A percentile compares a stretch with the other conserved stretches of the same genome.
Conservation (phyloP, 1,140 invertebrate genomes). For the Tetragonula clypearis region DNA sequence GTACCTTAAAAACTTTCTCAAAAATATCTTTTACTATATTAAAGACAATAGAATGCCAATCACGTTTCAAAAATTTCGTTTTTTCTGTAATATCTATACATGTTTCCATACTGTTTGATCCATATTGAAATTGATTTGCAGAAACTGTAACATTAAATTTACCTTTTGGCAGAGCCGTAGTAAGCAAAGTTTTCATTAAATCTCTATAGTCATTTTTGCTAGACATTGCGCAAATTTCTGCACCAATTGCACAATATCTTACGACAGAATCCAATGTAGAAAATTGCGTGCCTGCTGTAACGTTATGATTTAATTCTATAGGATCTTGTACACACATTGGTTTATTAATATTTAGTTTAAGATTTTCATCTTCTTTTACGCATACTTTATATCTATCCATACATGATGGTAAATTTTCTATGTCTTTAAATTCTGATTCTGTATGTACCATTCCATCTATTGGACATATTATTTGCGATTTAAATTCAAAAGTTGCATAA, state of each 20-base stretch:
- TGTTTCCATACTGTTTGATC: slow-evolving; percentile 56
- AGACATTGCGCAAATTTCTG: slow-evolving; percentile 56
- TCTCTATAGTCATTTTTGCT: slow-evolving; percentile 54
- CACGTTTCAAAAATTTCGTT: slow-evolving; percentile 38
- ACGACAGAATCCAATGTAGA: slow-evolving; percentile 61
- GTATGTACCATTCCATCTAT: slow-evolving; percentile 80
- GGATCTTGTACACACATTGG: slow-evolving; percentile 85
- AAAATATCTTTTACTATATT: slow-evolving; percentile 70
- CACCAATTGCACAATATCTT: slow-evolving; percentile 59
- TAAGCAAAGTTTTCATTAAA: slow-evolving; percentile 60
- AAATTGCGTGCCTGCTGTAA: slow-evolving; percentile 71
- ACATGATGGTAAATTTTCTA: slow-evolving; percentile 74
- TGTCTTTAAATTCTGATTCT: slow-evolving; percentile 76
- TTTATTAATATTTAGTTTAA: slow-evolving; percentile 69
- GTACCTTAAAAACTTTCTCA: slow-evolving; percentile 69
- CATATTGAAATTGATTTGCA: slow-evolving; percentile 32
- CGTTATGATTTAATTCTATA: slow-evolving; percentile 84
- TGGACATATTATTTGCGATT: slow-evolving; percentile 81
- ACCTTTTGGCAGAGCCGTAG: slow-evolving; percentile 3
- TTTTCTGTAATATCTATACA: slow-evolving; percentile 49
- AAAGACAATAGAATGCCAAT: slow-evolving; percentile 65
- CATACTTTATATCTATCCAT: slow-evolving; percentile 80
- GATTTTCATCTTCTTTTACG: slow-evolving; percentile 67
- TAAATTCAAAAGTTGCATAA: slow-evolving; percentile 82
- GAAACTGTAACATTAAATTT: slow-evolving; percentile 32